Evolutionary conservation across 1,140 invertebrate genomes (phyloP).

Genomic region (Rhyzopertha dominica): DNA sequence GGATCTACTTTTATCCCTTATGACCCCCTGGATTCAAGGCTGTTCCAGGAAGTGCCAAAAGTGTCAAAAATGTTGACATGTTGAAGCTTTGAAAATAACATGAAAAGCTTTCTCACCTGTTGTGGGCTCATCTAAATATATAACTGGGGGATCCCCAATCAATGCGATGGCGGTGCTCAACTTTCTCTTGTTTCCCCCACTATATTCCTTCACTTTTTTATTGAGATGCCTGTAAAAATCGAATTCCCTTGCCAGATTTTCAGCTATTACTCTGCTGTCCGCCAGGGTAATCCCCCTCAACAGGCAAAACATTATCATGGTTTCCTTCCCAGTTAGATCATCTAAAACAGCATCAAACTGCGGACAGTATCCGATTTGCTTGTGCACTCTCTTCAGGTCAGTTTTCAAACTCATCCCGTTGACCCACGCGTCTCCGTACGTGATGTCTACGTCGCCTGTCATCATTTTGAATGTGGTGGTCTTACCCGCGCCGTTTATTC

Average conservation of each 20-base stretch:
- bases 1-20: too few relatives aligned
- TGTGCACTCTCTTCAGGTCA: conserved; percentile 53
- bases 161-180: conserved; percentile 89
- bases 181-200: conserved; percentile 93
- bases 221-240: conserved; percentile 52
- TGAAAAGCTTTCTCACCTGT: conserved; percentile 49
- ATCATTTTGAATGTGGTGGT: conserved; percentile 87
- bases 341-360: conserved; percentile 80
- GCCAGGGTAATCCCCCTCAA: conserved; percentile 62
- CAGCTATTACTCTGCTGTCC: conserved; percentile 41
- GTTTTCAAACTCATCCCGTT: conserved; percentile 49
- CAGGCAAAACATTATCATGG: conserved; percentile 66
- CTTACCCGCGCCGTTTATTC: conserved; percentile 74
- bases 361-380: conserved; percentile 73
- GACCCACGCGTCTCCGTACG: conserved; percentile 38
- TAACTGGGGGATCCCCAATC: conserved; percentile 81
- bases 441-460: conserved; percentile 70
- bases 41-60: too few relatives aligned
- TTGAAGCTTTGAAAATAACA: too few relatives aligned
- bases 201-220: conserved; percentile 60
- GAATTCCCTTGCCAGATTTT: conserved; percentile 46
- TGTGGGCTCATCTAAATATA: conserved; percentile 84
- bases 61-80: too few relatives aligned
- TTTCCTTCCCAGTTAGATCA: conserved; percentile 75
- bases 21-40: too few relatives aligned